Evolutionary conservation across 2,113 vertebrate species (phyloP).

Genomic region (Vidua macroura): DNA sequence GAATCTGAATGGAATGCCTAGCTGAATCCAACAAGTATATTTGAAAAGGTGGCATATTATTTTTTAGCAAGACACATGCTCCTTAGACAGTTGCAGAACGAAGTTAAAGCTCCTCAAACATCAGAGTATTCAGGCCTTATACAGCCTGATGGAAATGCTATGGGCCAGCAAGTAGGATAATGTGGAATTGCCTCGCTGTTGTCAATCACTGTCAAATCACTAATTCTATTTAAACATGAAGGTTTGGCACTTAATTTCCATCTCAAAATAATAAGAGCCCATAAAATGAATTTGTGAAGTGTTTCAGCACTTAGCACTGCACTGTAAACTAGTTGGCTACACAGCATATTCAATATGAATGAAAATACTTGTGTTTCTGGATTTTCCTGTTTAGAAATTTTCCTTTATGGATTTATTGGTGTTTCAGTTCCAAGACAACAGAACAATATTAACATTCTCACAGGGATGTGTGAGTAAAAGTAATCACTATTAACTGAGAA

Average conservation of each 20-base stretch:
- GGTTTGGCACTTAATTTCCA: conserved; percentile 15
- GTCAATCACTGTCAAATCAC: background rate
- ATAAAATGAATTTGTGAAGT: background rate
- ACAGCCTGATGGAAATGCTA: background rate
- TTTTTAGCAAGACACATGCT: background rate
- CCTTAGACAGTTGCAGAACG: background rate
- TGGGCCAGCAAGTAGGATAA: background rate
- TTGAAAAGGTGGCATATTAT: background rate
- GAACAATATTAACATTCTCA: conserved; percentile 48
- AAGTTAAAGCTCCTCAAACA: background rate
- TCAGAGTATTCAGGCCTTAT: background rate
- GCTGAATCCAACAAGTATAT: background rate
- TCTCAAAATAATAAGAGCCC: background rate
- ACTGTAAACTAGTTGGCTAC: conserved; percentile 5
- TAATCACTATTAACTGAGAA: conserved; percentile 31
- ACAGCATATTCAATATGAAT: background rate
- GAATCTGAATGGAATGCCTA: background rate
- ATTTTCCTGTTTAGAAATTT: conserved; percentile 53
- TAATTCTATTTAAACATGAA: background rate
- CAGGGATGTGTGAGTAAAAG: conserved; percentile 18
- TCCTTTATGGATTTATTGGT: conserved; percentile 48
- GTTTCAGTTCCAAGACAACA: conserved; percentile 35
- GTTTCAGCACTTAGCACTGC: background rate
- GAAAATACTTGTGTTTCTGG: conserved; percentile 19
- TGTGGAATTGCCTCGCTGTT: background rate